Evolutionary conservation across 2,888 invertebrate genomes (phyloP), one percentile per base, ranked within the genome.

Genomic region (Myopa testacea): DNA sequence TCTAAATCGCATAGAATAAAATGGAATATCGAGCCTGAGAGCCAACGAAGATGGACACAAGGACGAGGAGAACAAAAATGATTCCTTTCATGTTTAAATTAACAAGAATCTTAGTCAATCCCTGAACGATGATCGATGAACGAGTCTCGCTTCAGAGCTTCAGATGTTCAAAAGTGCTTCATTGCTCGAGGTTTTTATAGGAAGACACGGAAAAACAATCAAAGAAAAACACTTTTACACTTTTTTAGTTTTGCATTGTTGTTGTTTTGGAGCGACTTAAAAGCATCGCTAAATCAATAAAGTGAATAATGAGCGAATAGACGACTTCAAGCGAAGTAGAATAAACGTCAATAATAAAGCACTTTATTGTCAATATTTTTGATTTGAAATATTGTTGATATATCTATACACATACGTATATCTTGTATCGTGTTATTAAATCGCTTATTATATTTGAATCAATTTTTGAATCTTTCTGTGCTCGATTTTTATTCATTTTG

Each of bases 31-130:
- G 68, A 3, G 68, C 68, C 16, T 50, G 19, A 8, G 45, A 40
- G 16, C 19, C 45, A 2, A 68, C 40, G 12, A 68, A 16, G 12
- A 45, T 12, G 10, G 19, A 40, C 45, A 68, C n/a, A 8, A 68
- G 8, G 37, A 45, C 68, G 40, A 68, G 19, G 4, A 68, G 8
- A 45, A 45, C 40, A 40, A 68, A 19, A 40, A 68, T 8, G 16
- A 12, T 16, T 26, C 6, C 68, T 45, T 68, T 68, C 68, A 68
- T 45, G 45, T 40, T 68, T 68, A 45, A 45, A n/a, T n/a, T 62
- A 7, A 16, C 34, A 60, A 60, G 16, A 63, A 37, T 37, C 12
- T 63, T 7, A 4, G 5, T n/a, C n/a, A 10, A 50, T 68, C 8
- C 16, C 7, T 40, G 10, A 19, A 4, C 19, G 12, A 5, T 40